These are phyloP conservation scores for Mesembrinibis cayennensis DNA, from an alignment of 2,113 vertebrate species.

Conservation along the genomic window DNA sequence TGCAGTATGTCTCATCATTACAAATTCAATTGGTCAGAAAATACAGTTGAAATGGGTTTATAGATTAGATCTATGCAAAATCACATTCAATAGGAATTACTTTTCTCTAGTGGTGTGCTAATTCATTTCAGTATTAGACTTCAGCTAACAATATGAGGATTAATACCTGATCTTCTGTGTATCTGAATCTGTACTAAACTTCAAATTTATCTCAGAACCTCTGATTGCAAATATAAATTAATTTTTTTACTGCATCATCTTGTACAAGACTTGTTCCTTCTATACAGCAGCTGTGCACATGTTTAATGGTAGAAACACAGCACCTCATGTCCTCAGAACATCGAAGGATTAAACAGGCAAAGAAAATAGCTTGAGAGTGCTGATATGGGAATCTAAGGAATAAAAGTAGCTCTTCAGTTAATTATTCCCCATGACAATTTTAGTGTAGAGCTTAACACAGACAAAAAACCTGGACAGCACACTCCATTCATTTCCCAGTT, in stretches of 20 bases:
- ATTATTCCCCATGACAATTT: background rate
- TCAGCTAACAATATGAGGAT: background rate
- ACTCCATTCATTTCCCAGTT: background rate
- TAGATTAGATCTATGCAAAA: background rate
- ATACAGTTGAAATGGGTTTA: background rate
- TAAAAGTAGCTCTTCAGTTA: background rate
- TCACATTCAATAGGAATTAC: background rate
- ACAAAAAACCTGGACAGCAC: background rate
- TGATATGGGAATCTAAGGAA: background rate
- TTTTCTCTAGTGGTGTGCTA: background rate
- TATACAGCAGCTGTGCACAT: background rate
- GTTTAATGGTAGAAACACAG: background rate
- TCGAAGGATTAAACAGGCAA: background rate
- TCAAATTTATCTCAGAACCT: background rate
- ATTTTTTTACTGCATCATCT: background rate
- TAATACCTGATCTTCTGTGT: background rate
- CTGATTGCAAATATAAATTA: background rate
- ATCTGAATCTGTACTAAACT: background rate
- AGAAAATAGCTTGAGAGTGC: background rate
- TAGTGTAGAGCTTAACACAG: background rate
- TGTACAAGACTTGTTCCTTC: background rate
- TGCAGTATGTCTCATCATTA: background rate
- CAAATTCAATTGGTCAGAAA: background rate
- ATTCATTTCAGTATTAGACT: background rate
- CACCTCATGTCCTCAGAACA: background rate